Evolutionary conservation across 1,140 invertebrate species (phyloP), one percentile per base, ranked within the genome.

Genomic region (Hetaerina americana): DNA sequence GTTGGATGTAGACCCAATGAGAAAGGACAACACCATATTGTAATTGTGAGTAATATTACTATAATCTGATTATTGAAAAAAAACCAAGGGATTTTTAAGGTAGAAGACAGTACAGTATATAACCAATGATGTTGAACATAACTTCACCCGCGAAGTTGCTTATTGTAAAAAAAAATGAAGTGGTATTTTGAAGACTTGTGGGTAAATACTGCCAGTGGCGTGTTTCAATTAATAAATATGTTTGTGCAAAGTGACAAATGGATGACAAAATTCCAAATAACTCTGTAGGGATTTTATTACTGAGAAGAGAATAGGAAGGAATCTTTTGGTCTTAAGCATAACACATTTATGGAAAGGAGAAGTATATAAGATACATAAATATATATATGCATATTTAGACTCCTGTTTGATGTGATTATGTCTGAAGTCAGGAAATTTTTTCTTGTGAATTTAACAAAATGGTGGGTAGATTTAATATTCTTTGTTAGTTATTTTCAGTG

Each of bases 321-420:
- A 57, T 57, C 22, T 40, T 57, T 57, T 57, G 40, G 40, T 57
- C 40, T 18, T 57, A 57, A 57, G 40, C 40, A 57, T 57, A 57
- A 57, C 40, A 57, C 40, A 57, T 57, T 57, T 57, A 12, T 57
- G 2, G 40, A 57, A 57, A 57, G 40, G 40, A 57, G 40, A 57
- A 57, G 40, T 57, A 57, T 57, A 57, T 57, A 57, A 57, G 40
- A 57, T 57, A 57, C 22, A 57, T 57, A 5, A 57, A 57, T 57
- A 57, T 57, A 57, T 57, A 57, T 57, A 57, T 57, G 40, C 40
- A 57, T 57, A 57, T 57, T 57, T 57, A 57, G 40, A 57, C 40
- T 57, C 40, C 40, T 57, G 40, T 57, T 57, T 57, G 40, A 57
- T 57, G 40, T 57, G 40, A 57, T 57, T 57, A 57, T 57, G 40